A percentile compares a stretch with the other conserved stretches of the same genome.
phyloP scores from a whole-genome alignment of 2,113 vertebrate genomes.

The Stigmatopora argus region DNA sequence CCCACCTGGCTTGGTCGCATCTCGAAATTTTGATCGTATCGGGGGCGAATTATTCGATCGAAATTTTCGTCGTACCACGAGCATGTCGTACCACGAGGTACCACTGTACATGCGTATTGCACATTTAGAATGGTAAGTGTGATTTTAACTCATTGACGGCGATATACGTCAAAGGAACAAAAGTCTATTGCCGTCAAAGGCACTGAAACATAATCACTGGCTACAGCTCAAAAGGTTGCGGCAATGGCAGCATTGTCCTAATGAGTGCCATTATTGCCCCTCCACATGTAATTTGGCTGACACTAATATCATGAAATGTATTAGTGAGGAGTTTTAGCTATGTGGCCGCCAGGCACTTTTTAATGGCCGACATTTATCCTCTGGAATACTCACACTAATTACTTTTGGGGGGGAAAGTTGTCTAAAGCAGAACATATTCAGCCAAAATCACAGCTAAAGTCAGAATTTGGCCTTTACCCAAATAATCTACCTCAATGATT shows the following conservation, averaged over 20 bases:
- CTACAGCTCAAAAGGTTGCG: conserved; percentile 1
- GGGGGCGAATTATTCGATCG: no score
- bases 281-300: conserved; percentile 1
- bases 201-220: no score
- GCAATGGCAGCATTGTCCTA: conserved; percentile 1
- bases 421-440: not conserved
- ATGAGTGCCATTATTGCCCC: conserved; percentile 10
- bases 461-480: not conserved
- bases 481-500: not conserved
- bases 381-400: conserved; percentile 10
- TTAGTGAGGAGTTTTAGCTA: not conserved
- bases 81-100: no score
- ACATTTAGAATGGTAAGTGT: not conserved
- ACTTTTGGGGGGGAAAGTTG: not conserved
- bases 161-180: no score
- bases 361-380: conserved; percentile 5
- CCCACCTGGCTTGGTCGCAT: no score
- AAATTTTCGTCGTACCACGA: no score
- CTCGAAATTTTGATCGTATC: no score
- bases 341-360: not conserved
- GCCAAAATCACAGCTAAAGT: not conserved
- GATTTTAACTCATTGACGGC: no score
- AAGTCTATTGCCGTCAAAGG: no score
- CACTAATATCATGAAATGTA: conserved; percentile 8
- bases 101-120: not conserved